Conservation (phyloP, 2,888 invertebrate genomes). For the Drosophila merina region DNA sequence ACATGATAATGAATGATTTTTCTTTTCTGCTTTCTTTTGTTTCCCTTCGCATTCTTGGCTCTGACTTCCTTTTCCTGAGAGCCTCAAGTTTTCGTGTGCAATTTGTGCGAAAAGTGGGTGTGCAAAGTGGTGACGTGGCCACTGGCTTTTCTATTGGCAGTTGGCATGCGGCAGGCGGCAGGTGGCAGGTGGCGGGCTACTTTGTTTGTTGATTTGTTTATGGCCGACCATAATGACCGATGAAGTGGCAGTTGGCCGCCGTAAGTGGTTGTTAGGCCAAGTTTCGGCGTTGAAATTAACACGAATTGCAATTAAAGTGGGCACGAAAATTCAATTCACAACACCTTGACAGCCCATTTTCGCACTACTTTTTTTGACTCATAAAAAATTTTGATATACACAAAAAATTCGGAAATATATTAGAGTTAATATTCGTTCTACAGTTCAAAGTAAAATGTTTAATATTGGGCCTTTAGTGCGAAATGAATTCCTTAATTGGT, state of each 20-base stretch:
- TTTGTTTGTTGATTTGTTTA: constrained; percentile 65
- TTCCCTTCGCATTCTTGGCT: constrained; percentile 20
- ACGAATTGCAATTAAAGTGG: constrained; percentile 64
- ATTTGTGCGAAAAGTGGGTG: constrained; percentile 47
- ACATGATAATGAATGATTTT: constrained; percentile 79
- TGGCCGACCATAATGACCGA: constrained; percentile 64
- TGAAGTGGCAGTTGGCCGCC: constrained; percentile 49
- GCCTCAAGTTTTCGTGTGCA: constrained; percentile 47
- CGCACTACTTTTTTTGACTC: constrained; percentile 7
- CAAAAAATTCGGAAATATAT: neutral
- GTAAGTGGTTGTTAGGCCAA: constrained; percentile 53
- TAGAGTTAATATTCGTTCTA: neutral
- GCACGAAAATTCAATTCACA: constrained; percentile 59
- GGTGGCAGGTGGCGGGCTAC: constrained; percentile 49
- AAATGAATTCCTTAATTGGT: constrained; percentile 24
- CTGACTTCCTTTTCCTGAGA: constrained; percentile 22
- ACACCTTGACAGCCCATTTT: constrained; percentile 20
- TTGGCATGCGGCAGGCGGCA: constrained; percentile 8
- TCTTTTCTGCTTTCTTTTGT: constrained; percentile 29
- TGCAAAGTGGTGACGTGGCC: constrained; percentile 39
- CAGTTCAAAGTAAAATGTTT: no score
- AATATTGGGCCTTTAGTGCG: no score
- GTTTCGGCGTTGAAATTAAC: constrained; percentile 60
- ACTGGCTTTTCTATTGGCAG: constrained; percentile 2
- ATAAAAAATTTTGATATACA: neutral